Evolutionary conservation across 2,797 vertebrate genomes (phyloP).

Genomic region (Pachyuromys duprasi): DNA sequence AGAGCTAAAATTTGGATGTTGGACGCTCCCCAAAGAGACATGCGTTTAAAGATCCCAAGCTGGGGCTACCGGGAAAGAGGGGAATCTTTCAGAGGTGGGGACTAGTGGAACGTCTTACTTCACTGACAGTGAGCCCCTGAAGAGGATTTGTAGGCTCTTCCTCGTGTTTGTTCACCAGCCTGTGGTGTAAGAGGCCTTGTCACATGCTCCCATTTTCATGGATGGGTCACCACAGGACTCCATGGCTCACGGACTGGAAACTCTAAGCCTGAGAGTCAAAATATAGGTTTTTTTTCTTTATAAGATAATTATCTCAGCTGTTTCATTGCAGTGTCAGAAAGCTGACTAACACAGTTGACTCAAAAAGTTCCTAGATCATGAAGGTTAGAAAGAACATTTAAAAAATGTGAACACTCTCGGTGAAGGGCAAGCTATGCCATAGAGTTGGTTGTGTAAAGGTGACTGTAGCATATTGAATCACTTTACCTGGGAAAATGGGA

Average conservation of each 20-base stretch:
- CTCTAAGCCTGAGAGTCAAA: not conserved
- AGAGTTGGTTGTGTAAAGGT: slow-evolving; percentile 24
- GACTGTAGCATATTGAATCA: slow-evolving; percentile 55
- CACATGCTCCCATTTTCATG: not conserved
- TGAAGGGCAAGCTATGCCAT: not conserved
- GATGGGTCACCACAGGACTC: not conserved
- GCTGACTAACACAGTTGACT: not conserved
- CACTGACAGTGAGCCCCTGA: not conserved
- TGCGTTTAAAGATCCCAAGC: no score
- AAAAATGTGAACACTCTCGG: not conserved
- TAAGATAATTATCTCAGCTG: not conserved
- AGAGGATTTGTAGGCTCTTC: not conserved
- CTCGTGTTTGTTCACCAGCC: not conserved
- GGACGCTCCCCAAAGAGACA: not conserved
- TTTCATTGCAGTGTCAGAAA: not conserved
- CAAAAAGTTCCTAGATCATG: not conserved
- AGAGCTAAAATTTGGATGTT: not conserved
- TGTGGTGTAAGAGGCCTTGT: not conserved
- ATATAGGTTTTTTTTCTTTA: not conserved
- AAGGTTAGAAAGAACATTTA: slow-evolving; percentile 26
- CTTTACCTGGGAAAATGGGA: slow-evolving; percentile 63
- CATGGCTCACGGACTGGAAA: not conserved
- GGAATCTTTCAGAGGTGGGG: not conserved
- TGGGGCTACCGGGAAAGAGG: no score
- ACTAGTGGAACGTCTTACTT: not conserved